phyloP scores from a whole-genome alignment of 2,797 vertebrate genomes.

The Alectoris magna region DNA sequence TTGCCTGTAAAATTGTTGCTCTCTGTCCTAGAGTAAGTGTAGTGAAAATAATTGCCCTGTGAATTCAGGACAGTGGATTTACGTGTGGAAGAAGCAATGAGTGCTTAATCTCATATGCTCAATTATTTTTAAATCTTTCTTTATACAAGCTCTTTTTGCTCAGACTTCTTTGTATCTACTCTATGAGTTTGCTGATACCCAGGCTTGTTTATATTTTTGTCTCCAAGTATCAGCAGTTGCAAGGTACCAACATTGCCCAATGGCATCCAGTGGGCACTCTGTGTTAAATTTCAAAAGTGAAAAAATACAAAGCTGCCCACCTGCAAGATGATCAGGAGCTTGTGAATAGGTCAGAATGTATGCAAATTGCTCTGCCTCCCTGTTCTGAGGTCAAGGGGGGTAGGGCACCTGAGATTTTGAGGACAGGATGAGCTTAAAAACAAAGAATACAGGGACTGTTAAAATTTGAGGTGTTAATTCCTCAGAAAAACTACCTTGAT shows the following conservation, averaged over 20 bases:
- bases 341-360: neutral
- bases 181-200: neutral
- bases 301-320: slow-evolving; percentile 26
- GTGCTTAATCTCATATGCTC: neutral
- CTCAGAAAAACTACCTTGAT: no score
- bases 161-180: neutral
- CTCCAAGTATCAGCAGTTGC: slow-evolving; percentile 32
- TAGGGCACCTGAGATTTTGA: neutral
- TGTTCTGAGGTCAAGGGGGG: neutral
- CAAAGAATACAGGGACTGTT: neutral
- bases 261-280: slow-evolving; percentile 35
- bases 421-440: neutral
- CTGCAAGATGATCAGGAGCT: neutral
- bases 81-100: neutral
- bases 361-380: neutral
- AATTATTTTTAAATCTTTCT: neutral
- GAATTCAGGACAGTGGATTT: neutral
- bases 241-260: slow-evolving; percentile 30
- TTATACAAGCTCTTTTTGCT: neutral
- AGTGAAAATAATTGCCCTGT: neutral
- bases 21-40: neutral
- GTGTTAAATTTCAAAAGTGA: slow-evolving; percentile 66
- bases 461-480: neutral
- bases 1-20: neutral
- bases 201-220: slow-evolving; percentile 63